Percentiles rank a stretch among this genome's conserved stretches.
phyloP scores from a whole-genome alignment of 2,797 vertebrate species.

The Setipinna tenuifilis region DNA sequence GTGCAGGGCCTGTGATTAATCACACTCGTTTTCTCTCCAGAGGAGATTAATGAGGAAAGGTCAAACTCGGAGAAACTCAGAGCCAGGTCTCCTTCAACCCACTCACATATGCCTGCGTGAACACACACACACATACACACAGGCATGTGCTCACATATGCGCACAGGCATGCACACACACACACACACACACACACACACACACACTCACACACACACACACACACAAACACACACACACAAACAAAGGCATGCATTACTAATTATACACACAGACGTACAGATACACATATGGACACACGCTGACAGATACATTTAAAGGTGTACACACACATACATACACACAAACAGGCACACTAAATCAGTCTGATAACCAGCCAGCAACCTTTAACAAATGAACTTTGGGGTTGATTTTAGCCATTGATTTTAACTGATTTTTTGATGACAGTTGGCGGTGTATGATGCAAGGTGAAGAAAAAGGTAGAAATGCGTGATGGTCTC shows the following conservation, averaged over 20 bases:
- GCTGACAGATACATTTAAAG: background rate
- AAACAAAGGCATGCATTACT: background rate
- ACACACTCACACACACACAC: background rate
- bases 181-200: background rate
- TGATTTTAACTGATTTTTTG: background rate
- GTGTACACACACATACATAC: background rate
- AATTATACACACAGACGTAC: background rate
- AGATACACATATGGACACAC: background rate
- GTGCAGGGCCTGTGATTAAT: slow-evolving; percentile 65
- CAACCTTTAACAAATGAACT: background rate
- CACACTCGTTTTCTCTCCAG: slow-evolving; percentile 64
- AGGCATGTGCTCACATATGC: background rate
- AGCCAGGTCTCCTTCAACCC: slow-evolving; percentile 32
- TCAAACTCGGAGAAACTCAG: slow-evolving; percentile 51
- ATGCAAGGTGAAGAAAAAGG: background rate
- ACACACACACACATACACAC: slow-evolving; percentile 33
- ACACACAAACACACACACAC: background rate
- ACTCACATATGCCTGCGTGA: slow-evolving; percentile 8
- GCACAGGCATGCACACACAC: background rate
- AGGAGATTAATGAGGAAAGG: slow-evolving; percentile 67
- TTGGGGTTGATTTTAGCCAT: background rate
- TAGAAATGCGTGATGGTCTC: too few relatives aligned
- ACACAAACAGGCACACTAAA: background rate
- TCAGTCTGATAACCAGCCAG: too few relatives aligned
- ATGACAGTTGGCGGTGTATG: background rate